These are phyloP conservation scores for Argyrosomus japonicus DNA, from an alignment of 2,113 vertebrate genomes.

Conservation along the genomic window DNA sequence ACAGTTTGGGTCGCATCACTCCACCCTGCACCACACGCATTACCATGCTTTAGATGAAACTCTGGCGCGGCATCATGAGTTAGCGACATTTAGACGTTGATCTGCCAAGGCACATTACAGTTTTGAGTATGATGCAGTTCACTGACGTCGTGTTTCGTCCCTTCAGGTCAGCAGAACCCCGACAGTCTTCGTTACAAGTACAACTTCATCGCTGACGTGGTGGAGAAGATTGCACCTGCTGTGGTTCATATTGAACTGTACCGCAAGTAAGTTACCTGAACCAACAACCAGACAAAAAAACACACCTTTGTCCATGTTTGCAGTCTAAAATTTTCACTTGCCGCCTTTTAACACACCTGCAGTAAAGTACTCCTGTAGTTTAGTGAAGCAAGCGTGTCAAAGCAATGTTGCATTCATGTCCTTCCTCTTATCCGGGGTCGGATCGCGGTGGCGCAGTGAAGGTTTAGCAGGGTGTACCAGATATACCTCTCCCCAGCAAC, in stretches of 20 bases:
- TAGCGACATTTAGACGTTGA: background rate
- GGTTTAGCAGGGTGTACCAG: no score
- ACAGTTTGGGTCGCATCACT: background rate
- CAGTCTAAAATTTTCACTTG: background rate
- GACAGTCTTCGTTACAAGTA: constrained; percentile 93
- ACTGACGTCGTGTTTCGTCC: background rate
- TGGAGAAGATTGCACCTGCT: constrained; percentile 97
- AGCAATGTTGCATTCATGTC: background rate
- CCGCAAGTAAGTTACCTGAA: constrained; percentile 89
- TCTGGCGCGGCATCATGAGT: no score
- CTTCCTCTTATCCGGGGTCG: no score
- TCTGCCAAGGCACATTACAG: background rate
- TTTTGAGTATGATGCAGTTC: background rate
- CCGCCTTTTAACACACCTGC: background rate
- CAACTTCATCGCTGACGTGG: constrained; percentile 99
- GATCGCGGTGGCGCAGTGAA: no score
- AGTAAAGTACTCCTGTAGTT: background rate
- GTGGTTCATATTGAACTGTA: constrained; percentile 98
- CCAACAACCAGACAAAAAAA: background rate
- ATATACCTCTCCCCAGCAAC: no score
- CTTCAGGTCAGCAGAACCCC: constrained; percentile 90
- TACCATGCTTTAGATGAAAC: background rate
- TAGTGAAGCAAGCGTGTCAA: background rate
- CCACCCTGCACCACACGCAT: background rate
- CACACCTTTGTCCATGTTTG: background rate